Conservation (phyloP, 2,888 invertebrate species). For the Latheticus oryzae region DNA sequence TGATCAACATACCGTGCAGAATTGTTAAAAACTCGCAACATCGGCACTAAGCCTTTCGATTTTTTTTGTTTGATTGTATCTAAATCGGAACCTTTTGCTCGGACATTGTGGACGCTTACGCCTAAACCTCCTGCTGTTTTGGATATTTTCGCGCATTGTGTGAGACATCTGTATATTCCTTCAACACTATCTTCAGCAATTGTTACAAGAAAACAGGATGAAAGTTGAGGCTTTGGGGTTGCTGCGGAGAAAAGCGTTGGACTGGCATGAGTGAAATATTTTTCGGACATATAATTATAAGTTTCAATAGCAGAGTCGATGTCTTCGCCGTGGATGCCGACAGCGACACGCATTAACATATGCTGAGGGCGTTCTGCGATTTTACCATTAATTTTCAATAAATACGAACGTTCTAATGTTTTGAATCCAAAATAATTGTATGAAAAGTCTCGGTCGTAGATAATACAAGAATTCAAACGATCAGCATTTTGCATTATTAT, state of each 20-base stretch:
- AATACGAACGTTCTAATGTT: constrained; percentile 94
- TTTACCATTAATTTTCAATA: constrained; percentile 91
- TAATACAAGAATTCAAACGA: constrained; percentile 91
- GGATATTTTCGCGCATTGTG: constrained; percentile 94
- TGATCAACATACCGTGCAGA: constrained; percentile 98
- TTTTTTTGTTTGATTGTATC: constrained; percentile 79
- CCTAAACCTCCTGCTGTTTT: constrained; percentile 99
- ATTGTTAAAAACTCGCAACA: constrained; percentile 95
- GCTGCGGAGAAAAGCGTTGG: constrained; percentile 97
- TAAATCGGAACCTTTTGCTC: constrained; percentile 85
- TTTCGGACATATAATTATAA: constrained; percentile 93
- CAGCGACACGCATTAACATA: constrained; percentile 97
- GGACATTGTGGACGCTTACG: constrained; percentile 93
- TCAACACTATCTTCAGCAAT: constrained; percentile 96
- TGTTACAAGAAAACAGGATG: constrained; percentile 94
- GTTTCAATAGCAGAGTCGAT: constrained; percentile 94
- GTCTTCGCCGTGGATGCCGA: constrained; percentile 96
- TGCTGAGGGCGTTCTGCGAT: constrained; percentile 97
- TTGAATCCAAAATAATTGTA: constrained; percentile 99
- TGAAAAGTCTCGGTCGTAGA: constrained; percentile 95
- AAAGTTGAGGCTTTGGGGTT: constrained; percentile 90
- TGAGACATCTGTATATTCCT: constrained; percentile 92
- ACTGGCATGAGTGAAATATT: constrained; percentile 97
- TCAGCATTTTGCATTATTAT: constrained; percentile 90
- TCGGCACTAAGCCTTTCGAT: constrained; percentile 96